Evolutionary conservation across 2,797 vertebrate species (phyloP).

Genomic region (Aldrovandia affinis): DNA sequence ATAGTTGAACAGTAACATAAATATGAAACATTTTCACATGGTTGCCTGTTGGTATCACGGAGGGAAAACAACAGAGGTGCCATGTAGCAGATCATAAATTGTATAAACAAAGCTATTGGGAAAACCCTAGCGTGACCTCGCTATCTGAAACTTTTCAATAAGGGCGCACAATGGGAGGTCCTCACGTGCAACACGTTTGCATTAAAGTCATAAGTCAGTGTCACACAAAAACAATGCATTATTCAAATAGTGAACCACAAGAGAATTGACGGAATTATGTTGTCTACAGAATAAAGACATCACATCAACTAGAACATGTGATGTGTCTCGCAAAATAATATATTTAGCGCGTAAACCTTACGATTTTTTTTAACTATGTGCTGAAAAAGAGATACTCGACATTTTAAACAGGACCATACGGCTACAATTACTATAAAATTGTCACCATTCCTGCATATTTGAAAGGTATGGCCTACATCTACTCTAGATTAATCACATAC

Average conservation of each 20-base stretch:
- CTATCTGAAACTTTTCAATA: constrained; percentile 5
- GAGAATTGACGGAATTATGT: background rate
- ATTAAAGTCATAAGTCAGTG: constrained; percentile 16
- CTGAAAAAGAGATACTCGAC: background rate
- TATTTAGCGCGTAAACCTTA: background rate
- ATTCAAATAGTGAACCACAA: constrained; percentile 1
- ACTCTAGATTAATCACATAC: background rate
- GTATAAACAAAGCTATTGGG: background rate
- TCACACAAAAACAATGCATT: constrained; percentile 15
- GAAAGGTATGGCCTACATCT: background rate
- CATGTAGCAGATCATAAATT: background rate
- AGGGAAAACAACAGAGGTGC: background rate
- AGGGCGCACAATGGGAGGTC: constrained; percentile 9
- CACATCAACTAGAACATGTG: background rate
- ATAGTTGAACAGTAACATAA: background rate
- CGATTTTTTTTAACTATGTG: background rate
- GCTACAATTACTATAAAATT: background rate
- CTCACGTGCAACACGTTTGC: constrained; percentile 10
- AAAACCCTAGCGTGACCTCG: background rate
- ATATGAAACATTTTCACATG: background rate
- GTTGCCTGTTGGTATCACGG: background rate
- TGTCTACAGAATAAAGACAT: background rate
- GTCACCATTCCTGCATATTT: background rate
- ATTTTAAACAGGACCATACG: background rate
- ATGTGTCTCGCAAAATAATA: background rate